Conservation (phyloP, 2,888 invertebrate genomes). For the Leptinotarsa juncta region DNA sequence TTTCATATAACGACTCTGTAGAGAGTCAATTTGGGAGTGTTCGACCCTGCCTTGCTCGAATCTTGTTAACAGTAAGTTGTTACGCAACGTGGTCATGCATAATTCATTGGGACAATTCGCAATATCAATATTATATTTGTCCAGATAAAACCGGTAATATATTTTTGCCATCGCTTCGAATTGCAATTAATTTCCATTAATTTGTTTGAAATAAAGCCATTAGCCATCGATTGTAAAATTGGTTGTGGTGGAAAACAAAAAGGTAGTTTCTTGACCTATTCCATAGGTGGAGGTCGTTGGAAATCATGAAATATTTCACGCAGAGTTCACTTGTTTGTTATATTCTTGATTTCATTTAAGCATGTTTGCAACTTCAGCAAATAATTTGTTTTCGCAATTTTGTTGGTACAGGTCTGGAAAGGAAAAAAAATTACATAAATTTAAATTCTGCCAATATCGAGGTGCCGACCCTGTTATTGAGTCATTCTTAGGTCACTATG, state of each 20-base stretch:
- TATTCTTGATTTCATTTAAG: not conserved
- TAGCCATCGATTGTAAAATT: constrained; percentile 15
- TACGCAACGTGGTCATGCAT: constrained; percentile 9
- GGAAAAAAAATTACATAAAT: too few relatives aligned
- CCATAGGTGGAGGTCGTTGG: not conserved
- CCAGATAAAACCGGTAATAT: constrained; percentile 13
- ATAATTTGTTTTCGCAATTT: not conserved
- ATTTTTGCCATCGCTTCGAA: constrained; percentile 9
- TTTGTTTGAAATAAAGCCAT: constrained; percentile 8
- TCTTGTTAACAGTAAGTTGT: constrained; percentile 5
- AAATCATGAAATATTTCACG: not conserved
- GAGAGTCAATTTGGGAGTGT: not conserved
- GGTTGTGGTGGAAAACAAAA: constrained; percentile 1
- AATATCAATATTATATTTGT: constrained; percentile 15
- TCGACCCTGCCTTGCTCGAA: not conserved
- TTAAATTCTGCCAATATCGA: too few relatives aligned
- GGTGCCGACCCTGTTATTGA: too few relatives aligned
- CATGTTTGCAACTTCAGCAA: not conserved
- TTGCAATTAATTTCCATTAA: constrained; percentile 11
- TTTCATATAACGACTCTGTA: too few relatives aligned
- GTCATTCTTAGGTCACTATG: too few relatives aligned
- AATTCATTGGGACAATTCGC: constrained; percentile 12
- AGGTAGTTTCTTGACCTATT: constrained; percentile 13
- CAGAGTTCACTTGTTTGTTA: not conserved
- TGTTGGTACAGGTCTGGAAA: too few relatives aligned